Evolutionary conservation across 2,797 vertebrate species (phyloP), one percentile per base, ranked within the genome.

Genomic region (Sebastes kiyomatsui): DNA sequence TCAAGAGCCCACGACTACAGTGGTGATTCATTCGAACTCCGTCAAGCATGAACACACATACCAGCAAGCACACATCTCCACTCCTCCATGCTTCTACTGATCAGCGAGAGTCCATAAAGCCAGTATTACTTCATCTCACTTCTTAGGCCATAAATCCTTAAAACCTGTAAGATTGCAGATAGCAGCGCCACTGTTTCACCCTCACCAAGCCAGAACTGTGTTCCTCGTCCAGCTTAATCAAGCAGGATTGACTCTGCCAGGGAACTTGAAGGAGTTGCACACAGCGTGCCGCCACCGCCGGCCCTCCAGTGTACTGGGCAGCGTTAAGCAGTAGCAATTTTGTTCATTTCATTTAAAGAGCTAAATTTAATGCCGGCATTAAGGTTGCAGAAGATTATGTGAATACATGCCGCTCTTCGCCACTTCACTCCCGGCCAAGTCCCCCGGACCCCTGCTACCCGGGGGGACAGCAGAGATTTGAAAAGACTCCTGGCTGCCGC

Each of bases 371-470:
- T 89, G 80, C 83, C 52, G 4, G 87, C 81, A 91, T 94, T 92
- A 88, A 88, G 84, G 87, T 87, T 92, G 82, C 71, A 80, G 77
- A 70, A 87, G 90, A 92, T 94, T 91, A 93, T 82, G 85, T 52
- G 77, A 79, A 78, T 65, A 14, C 38, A 32, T 76, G 79, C 58
- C 14, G 52, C 73, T 81, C 78, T 84, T 83, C 72, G 80, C 59
- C 61, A 82, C 88, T 85, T 83, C 65, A 67, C 75, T 88, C 74
- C 46, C 5, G 9, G 87, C 85, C 77, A 87, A 88, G 78, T 82
- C 38, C 82, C 64, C 72, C 27, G 46, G 81, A 80, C 72, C 75
- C 72, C 62, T 61, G 65, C 88, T 60, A 71, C 88, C 80, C 61
- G 38, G 38, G 83, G 83, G 86, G 84, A 85, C 85, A 33, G 80